Percentiles rank a stretch among this genome's conserved stretches.
Conservation (phyloP, 1,140 invertebrate species). For the Adelges cooleyi region DNA sequence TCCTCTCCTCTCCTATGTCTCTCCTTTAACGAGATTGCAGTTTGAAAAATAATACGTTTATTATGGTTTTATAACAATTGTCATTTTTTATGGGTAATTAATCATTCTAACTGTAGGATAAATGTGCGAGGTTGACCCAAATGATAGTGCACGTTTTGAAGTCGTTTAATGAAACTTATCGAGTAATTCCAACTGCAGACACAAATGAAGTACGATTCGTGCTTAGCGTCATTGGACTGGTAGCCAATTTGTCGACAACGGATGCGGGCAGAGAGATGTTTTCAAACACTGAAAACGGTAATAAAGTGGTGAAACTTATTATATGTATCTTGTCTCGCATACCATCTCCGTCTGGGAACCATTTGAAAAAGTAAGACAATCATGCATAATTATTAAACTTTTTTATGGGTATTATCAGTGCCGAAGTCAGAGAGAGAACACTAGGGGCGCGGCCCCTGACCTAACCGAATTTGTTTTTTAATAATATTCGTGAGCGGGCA, state of each 20-base stretch:
- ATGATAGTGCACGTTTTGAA: neutral
- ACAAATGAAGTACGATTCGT: neutral
- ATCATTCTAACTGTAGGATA: too few species aligned
- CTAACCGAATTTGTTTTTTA: too few species aligned
- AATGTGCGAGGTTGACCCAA: neutral
- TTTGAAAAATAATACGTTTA: too few species aligned
- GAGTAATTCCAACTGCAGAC: neutral
- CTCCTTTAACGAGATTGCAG: too few species aligned
- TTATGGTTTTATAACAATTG: too few species aligned
- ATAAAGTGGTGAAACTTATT: neutral
- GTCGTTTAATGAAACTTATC: neutral
- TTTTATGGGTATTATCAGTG: too few species aligned
- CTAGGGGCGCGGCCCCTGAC: too few species aligned
- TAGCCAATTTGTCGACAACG: neutral
- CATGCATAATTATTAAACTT: too few species aligned
- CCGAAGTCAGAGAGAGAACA: too few species aligned
- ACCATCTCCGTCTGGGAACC: neutral
- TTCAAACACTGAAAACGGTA: neutral
- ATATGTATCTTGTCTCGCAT: neutral
- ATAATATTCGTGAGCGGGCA: too few species aligned
- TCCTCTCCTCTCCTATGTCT: too few species aligned
- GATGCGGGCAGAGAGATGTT: neutral
- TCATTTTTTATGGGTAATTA: too few species aligned
- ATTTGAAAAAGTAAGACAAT: constrained; percentile 8
- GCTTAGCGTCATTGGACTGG: neutral